phyloP scores from a whole-genome alignment of 2,888 invertebrate species.

The Pristionchus maxplancki region DNA sequence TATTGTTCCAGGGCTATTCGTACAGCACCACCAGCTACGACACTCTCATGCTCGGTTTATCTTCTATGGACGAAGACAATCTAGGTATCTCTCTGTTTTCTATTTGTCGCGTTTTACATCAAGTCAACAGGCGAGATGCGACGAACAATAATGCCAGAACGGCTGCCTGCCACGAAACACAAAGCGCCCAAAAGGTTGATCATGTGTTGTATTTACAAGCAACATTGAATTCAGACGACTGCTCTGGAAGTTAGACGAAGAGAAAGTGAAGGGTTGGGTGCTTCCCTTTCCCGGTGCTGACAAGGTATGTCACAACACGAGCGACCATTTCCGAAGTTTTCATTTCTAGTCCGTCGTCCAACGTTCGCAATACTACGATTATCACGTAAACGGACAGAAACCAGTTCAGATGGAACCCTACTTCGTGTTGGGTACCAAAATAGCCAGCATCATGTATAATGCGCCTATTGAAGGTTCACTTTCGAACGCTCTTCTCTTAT shows the following conservation, averaged over 20 bases:
- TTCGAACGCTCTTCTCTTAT: constrained; percentile 81
- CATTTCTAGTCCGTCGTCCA: constrained; percentile 78
- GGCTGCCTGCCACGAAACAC: constrained; percentile 59
- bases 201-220: too few species aligned
- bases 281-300: constrained; percentile 84
- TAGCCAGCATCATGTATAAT: too few species aligned
- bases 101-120: too few species aligned
- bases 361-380: constrained; percentile 87
- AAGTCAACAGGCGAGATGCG: background rate
- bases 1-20: constrained; percentile 82
- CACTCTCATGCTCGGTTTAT: constrained; percentile 87
- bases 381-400: constrained; percentile 79
- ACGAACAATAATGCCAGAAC: constrained; percentile 50
- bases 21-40: constrained; percentile 92
- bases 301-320: constrained; percentile 59
- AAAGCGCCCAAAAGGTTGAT: constrained; percentile 57
- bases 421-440: background rate
- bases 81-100: constrained; percentile 64
- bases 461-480: too few species aligned
- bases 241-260: constrained; percentile 73
- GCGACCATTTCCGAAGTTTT: background rate
- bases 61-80: constrained; percentile 68
- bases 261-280: constrained; percentile 81
- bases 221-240: constrained; percentile 53
- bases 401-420: constrained; percentile 24